Conservation (phyloP, 2,797 vertebrate species). For the Euphonia xanthogaster region DNA sequence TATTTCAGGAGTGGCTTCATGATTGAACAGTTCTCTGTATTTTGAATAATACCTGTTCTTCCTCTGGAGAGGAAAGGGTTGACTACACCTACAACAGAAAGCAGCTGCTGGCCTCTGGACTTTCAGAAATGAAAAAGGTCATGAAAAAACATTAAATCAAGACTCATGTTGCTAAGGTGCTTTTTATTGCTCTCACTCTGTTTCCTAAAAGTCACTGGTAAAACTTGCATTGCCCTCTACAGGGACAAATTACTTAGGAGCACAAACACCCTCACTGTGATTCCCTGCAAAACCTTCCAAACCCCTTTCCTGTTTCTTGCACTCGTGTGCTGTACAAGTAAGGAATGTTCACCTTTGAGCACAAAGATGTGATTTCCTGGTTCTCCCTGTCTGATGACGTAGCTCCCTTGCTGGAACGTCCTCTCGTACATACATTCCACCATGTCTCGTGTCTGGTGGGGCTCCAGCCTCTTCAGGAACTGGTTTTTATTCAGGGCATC, state of each 20-base stretch:
- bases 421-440: conserved; percentile 94
- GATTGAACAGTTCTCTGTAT: neutral
- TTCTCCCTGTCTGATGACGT: conserved; percentile 88
- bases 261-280: neutral
- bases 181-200: neutral
- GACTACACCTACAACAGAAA: neutral
- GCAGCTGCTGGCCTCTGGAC: neutral
- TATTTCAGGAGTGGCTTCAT: neutral
- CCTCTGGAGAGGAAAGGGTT: neutral
- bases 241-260: neutral
- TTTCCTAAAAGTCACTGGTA: neutral
- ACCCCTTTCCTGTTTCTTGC: neutral
- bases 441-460: conserved; percentile 90
- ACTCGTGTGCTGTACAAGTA: neutral
- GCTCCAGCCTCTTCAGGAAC: conserved; percentile 89
- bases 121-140: neutral
- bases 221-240: neutral
- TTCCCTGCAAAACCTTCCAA: neutral
- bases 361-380: conserved; percentile 91
- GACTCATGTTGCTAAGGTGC: neutral
- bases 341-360: conserved; percentile 82
- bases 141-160: neutral
- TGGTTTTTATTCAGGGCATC: conserved; percentile 92
- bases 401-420: conserved; percentile 86
- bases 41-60: neutral